Evolutionary conservation across 2,888 invertebrate genomes (phyloP), one percentile per base, ranked within the genome.

Genomic region (Exephanes ischioxanthus): DNA sequence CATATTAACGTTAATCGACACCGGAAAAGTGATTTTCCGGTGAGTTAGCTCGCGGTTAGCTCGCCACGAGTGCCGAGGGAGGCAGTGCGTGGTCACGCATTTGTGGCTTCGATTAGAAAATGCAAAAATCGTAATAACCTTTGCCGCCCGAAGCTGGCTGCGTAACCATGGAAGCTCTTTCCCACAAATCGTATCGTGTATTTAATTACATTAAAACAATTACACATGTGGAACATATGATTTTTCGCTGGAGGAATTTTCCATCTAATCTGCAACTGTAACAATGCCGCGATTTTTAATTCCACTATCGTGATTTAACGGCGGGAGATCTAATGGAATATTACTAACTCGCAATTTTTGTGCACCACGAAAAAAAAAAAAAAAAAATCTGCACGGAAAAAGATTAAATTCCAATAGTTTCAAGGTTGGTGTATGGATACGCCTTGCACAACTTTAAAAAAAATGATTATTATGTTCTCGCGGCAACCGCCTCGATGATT

Each of bases 11-110:
- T 81, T 78, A 81, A 81, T 81, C 84, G 84, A 70, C 78, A 78
- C 86, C 86, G 86, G 81, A 86, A 80, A 73, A 84, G 81, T 86
- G 80, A 86, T 86, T 86, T 86, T 86, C 83, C 78, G 66, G 80
- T 86, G 77, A 48, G 80, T 78, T 78, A 80, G 55, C 61, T 73
- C 68, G 22, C 58, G 53, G 80, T 78, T 78, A 76, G 55, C 61
- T 73, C 72, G 22, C 48, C 45, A 3, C 14, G 45, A 14, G 63
- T 11, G n/a, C 33, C 63, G 30, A 53, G 67, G 53, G n/a, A 45
- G 66, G 22, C n/a, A 48, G 22, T 58, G 45, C 55, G 71, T 67
- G 72, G 45, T 71, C 37, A 72, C 75, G 58, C 80, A 53, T 77
- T 72, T 73, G 70, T 68, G 22, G 70, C 45, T 61, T 85, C 55